These are phyloP conservation scores for Luffia ferchaultella DNA, from an alignment of 2,888 invertebrate genomes.

Conservation along the genomic window DNA sequence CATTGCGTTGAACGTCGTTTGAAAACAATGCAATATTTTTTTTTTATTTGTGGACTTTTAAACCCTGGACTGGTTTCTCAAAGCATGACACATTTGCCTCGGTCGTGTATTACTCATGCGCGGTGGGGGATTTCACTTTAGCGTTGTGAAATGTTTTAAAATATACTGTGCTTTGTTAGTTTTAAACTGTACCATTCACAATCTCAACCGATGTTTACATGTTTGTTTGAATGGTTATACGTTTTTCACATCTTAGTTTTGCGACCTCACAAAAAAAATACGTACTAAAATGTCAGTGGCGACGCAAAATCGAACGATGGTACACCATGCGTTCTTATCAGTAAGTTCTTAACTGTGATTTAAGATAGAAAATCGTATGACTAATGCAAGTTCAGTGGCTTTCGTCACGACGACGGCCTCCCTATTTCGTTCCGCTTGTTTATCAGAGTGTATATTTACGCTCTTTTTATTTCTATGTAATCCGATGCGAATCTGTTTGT, in stretches of 20 bases:
- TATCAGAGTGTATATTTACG: conserved; percentile 41
- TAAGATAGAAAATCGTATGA: no score
- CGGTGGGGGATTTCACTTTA: neutral
- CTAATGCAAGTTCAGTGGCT: no score
- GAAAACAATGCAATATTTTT: no score
- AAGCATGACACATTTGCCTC: neutral
- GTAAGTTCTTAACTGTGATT: no score
- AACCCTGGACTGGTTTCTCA: neutral
- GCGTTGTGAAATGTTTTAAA: neutral
- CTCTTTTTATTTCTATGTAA: conserved; percentile 44
- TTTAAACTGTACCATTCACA: conserved; percentile 3
- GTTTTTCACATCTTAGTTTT: no score
- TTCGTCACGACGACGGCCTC: conserved; percentile 33
- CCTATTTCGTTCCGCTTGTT: conserved; percentile 34
- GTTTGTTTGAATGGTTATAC: neutral
- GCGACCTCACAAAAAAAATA: no score
- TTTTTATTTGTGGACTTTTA: no score
- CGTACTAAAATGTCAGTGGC: no score
- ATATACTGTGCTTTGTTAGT: neutral
- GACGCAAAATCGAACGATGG: no score
- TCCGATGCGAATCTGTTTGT: conserved; percentile 29
- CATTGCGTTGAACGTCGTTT: no score
- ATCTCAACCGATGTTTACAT: conserved; percentile 1
- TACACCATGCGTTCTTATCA: no score
- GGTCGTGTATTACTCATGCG: neutral